phyloP scores from a whole-genome alignment of 1,140 invertebrate genomes.

The Ostrea edulis region DNA sequence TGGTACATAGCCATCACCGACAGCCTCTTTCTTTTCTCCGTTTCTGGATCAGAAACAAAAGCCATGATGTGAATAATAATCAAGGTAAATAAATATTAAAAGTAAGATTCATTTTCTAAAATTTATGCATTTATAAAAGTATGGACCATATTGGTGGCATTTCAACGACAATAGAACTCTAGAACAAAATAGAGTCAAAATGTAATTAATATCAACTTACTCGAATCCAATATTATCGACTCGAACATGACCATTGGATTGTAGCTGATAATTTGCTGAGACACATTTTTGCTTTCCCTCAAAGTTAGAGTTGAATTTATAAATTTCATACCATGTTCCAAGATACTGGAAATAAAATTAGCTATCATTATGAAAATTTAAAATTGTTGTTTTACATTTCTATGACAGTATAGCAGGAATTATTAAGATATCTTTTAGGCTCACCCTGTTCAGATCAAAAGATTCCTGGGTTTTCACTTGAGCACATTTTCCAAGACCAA shows the following conservation, averaged over 20 bases:
- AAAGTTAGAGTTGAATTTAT: conserved; percentile 47
- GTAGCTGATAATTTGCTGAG: conserved; percentile 46
- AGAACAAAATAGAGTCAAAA: too few relatives aligned
- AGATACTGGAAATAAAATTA: conserved; percentile 47
- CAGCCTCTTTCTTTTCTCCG: neutral
- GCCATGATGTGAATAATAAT: neutral
- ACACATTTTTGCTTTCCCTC: conserved; percentile 50
- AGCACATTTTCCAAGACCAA: conserved; percentile 40
- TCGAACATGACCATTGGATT: conserved; percentile 44
- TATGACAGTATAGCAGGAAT: neutral
- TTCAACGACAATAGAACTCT: too few relatives aligned
- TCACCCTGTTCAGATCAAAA: conserved; percentile 41
- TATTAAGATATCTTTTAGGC: neutral
- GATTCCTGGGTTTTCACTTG: conserved; percentile 12
- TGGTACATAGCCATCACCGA: neutral
- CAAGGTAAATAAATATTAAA: neutral
- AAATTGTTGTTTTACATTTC: neutral
- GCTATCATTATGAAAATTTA: neutral
- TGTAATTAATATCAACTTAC: neutral
- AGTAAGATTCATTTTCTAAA: too few relatives aligned
- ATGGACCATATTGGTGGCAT: too few relatives aligned
- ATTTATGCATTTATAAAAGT: too few relatives aligned
- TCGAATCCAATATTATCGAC: conserved; percentile 44
- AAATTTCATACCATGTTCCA: conserved; percentile 54
- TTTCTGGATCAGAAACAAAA: neutral